Base-by-base conservation (phyloP, 1,140 invertebrate genomes). In the Drosophila azteca region DNA sequence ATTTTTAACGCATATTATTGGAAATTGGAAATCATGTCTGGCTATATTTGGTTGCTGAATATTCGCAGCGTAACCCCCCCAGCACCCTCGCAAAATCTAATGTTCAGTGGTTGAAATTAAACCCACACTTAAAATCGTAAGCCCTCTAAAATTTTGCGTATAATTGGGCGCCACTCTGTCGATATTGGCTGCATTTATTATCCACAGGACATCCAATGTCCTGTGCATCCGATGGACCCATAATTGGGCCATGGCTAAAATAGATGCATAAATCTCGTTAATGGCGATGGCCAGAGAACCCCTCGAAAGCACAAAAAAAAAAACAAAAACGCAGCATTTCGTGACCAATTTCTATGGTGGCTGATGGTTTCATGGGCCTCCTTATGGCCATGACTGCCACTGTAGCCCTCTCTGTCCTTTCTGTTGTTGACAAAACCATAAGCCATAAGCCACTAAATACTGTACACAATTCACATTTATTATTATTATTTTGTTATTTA, bases 221-320 rank as follows among this genome's bases (percentile, higher is more conserved):
- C n/a, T n/a, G n/a, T n/a, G 24, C 24, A 26, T 29, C 15, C 51
- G 17, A 54, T 35, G 31, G 9, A 35, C 3, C 50, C 61, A 63
- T 63, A 84, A 79, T 83, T 83, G 70, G 53, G 65, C 66, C 31
- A 49, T 59, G 71, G 67, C 80, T 68, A 51, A 71, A 69, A 55
- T 41, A 72, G 67, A 45, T 60, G 53, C 52, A 80, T 80, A 85
- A 85, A 84, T 85, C 64, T 69, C 43, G 63, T 62, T 57, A 64
- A 49, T 49, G 77, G 43, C 63, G 50, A 64, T 31, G 35, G 11
- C 61, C 61, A 51, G n/a, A 51, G 22, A 13, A 13, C 26, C 17
- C 11, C 35, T 15, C 31, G 11, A 43, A 65, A 49, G 17, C 17
- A 20, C 17, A 49, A 41, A 60, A 29, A 65, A 65, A 66, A 6